Evolutionary conservation across 2,797 vertebrate genomes (phyloP), one percentile per base, ranked within the genome.

Genomic region (Phoebastria nigripes): DNA sequence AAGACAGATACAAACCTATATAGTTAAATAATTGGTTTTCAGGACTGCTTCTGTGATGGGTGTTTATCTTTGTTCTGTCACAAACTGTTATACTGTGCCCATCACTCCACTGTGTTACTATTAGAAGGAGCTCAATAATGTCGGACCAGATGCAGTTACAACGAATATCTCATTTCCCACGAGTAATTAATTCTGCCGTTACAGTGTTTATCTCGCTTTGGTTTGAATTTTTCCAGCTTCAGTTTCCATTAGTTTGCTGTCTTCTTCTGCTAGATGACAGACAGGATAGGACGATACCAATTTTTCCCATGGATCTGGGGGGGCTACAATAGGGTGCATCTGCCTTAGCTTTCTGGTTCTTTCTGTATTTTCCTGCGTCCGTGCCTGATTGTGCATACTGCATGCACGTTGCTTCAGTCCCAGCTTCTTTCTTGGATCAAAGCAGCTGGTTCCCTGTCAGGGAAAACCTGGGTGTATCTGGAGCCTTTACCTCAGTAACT

Each of bases 51-150:
- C 61, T 61, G 21, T 26, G 44, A 37, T 6, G 11, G 14, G 29
- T 46, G n/a, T 91, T 95, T 89, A 15, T 87, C 83, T 94, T 94
- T 16, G 11, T 77, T 89, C 86, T 91, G 65, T 80, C 89, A 95
- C 84, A 81, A 70, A 33, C 46, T 55, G 41, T 89, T 85, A n/a
- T 0, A 11, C 49, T 67, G 52, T 77, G 81, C 52, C 71, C 61
- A 82, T 82, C 71, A 42, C 44, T 85, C 61, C 19, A 8, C 71
- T 37, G 42, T 2, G 0, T 51, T 89, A 51, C 73, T 49, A 5
- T 90, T 47, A 89, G 70, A 37, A 84, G 31, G 37, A 80, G 47
- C 81, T 94, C 83, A 49, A 15, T 89, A 92, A 85, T 12, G 46
- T 87, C 3, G 19, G 72, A 66, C 12, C 54, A 94, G 78, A 92